Percentiles rank a stretch among this genome's conserved stretches.
Conservation (phyloP, 1,140 invertebrate species). For the Neotoxoptera formosana region DNA sequence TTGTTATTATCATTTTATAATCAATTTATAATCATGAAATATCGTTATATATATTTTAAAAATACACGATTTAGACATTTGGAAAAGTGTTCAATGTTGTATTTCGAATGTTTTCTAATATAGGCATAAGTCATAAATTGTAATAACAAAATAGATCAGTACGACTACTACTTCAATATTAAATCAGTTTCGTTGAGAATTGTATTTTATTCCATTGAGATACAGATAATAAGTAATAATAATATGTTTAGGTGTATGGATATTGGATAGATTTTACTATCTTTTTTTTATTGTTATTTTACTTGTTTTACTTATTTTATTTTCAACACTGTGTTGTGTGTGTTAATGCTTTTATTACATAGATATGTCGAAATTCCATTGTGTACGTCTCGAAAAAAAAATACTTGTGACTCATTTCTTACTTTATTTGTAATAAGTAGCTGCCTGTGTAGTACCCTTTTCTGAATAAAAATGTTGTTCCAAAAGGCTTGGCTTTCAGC, state of each 20-base stretch:
- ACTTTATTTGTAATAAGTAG: slow-evolving; percentile 57
- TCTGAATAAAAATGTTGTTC: slow-evolving; percentile 39
- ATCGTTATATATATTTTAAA: background rate
- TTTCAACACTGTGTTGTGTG: slow-evolving; percentile 61
- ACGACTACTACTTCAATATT: background rate
- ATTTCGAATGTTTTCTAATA: background rate
- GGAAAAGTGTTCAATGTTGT: background rate
- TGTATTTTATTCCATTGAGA: background rate
- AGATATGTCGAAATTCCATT: slow-evolving; percentile 56
- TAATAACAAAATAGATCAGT: background rate
- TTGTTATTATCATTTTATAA: background rate
- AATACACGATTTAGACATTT: background rate
- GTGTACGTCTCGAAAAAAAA: slow-evolving; percentile 57
- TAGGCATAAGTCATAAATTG: background rate
- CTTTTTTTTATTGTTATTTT: slow-evolving; percentile 59
- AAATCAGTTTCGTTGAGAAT: background rate
- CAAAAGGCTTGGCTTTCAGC: slow-evolving; percentile 56
- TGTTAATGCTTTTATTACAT: slow-evolving; percentile 57
- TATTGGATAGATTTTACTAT: background rate
- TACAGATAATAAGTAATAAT: background rate
- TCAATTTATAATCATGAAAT: background rate
- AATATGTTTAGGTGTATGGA: background rate
- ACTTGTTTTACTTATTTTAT: slow-evolving; percentile 58
- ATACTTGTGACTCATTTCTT: slow-evolving; percentile 55
- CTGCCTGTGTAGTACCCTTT: slow-evolving; percentile 57